These are phyloP conservation scores for Anser cygnoides DNA, from an alignment of 2,113 vertebrate genomes.

Conservation along the genomic window DNA sequence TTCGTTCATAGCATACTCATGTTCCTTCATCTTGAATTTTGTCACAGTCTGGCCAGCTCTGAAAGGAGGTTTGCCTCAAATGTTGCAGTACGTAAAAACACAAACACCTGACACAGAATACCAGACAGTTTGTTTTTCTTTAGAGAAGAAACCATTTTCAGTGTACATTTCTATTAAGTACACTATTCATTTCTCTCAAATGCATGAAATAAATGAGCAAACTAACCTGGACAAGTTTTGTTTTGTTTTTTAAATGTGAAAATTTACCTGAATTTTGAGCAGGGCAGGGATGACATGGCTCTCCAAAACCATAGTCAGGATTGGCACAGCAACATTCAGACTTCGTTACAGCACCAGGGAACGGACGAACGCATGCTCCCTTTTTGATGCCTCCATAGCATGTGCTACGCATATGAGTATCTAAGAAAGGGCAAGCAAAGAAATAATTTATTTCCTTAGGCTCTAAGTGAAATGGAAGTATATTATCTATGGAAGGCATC, in stretches of 20 bases:
- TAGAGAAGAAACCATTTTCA: not conserved
- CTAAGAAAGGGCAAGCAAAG: constrained; percentile 27
- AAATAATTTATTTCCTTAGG: not conserved
- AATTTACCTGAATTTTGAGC: constrained; percentile 75
- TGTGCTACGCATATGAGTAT: constrained; percentile 82
- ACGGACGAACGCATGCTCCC: constrained; percentile 74
- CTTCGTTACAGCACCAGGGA: constrained; percentile 80
- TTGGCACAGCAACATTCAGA: constrained; percentile 83
- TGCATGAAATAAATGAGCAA: not conserved
- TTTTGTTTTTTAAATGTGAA: not conserved
- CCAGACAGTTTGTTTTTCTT: not conserved
- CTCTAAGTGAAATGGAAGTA: not conserved
- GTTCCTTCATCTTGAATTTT: not conserved
- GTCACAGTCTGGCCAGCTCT: not conserved
- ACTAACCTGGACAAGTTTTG: not conserved
- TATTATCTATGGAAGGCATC: not conserved
- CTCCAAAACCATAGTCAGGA: constrained; percentile 79
- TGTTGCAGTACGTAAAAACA: not conserved
- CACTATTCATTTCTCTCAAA: not conserved
- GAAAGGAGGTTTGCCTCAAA: not conserved
- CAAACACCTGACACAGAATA: not conserved
- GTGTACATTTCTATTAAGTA: not conserved
- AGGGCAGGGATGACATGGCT: constrained; percentile 80
- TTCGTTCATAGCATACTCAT: not conserved
- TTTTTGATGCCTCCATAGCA: constrained; percentile 80